phyloP scores from a whole-genome alignment of 2,113 vertebrate genomes.

The Callionymus lyra region DNA sequence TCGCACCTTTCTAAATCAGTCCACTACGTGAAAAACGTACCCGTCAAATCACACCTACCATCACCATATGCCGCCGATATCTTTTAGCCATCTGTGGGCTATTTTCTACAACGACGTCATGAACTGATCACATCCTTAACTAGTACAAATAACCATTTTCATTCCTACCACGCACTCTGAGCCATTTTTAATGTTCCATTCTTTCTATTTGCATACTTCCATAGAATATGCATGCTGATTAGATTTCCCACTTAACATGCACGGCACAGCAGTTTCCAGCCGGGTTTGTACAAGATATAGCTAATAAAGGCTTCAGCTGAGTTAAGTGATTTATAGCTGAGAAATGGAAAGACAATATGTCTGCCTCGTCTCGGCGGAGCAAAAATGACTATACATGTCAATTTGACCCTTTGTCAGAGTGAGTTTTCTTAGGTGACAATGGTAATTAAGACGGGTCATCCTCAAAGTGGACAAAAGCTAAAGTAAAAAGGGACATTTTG shows the following conservation, averaged over 20 bases:
- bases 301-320: slow-evolving; percentile 19
- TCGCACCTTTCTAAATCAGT: too few species aligned
- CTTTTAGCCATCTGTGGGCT: slow-evolving; percentile 52
- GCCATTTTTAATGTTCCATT: slow-evolving; percentile 40
- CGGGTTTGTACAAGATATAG: slow-evolving; percentile 19
- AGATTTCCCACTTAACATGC: slow-evolving; percentile 34
- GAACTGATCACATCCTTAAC: slow-evolving; percentile 41
- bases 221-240: slow-evolving; percentile 30
- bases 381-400: too few species aligned
- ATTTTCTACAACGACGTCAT: slow-evolving; percentile 48
- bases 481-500: too few species aligned
- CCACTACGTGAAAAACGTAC: slow-evolving; percentile 27
- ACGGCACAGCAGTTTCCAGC: slow-evolving; percentile 19
- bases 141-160: slow-evolving; percentile 31
- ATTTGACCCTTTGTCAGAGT: too few species aligned
- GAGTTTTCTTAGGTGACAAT: too few species aligned
- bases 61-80: slow-evolving; percentile 53
- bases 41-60: slow-evolving; percentile 41
- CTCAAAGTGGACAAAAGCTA: too few species aligned
- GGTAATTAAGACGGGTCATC: too few species aligned
- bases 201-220: slow-evolving; percentile 34
- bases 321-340: not conserved
- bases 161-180: slow-evolving; percentile 35
- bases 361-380: too few species aligned
- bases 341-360: too few species aligned